Evolutionary conservation across 2,888 invertebrate species (phyloP).

Genomic region (Ochlodes sylvanus): DNA sequence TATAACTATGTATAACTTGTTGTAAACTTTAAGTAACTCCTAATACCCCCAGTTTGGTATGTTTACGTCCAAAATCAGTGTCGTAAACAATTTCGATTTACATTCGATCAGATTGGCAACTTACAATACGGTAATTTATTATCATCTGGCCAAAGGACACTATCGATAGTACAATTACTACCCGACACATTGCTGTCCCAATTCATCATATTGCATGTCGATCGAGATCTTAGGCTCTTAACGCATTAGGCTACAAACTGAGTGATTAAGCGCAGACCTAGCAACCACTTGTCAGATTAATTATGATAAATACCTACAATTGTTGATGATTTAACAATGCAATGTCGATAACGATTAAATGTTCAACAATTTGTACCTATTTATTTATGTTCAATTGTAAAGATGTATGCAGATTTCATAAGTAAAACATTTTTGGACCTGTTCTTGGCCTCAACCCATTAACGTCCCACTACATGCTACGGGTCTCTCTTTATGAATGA

Average conservation of each 20-base stretch:
- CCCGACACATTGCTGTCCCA: slow-evolving; percentile 45
- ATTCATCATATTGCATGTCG: slow-evolving; percentile 49
- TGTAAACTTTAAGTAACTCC: too few species aligned
- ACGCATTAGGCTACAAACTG: slow-evolving; percentile 7
- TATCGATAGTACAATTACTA: slow-evolving; percentile 43
- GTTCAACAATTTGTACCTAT: slow-evolving; percentile 3
- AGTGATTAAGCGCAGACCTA: background rate
- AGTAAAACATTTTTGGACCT: too few species aligned
- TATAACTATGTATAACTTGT: too few species aligned
- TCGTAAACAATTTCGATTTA: slow-evolving; percentile 11
- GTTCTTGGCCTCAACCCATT: too few species aligned
- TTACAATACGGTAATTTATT: slow-evolving; percentile 32
- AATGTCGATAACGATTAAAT: background rate
- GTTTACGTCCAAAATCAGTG: background rate
- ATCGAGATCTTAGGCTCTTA: slow-evolving; percentile 42
- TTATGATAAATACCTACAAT: background rate
- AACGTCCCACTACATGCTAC: too few species aligned
- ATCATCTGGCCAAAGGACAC: slow-evolving; percentile 25
- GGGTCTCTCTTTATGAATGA: too few species aligned
- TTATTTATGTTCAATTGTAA: background rate
- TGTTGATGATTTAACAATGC: slow-evolving; percentile 11
- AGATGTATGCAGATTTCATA: too few species aligned
- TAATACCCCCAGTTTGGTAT: too few species aligned
- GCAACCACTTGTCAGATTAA: slow-evolving; percentile 9
- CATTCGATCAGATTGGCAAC: slow-evolving; percentile 30